Base-by-base conservation (phyloP, 2,888 invertebrate species). In the Craniophora ligustri region DNA sequence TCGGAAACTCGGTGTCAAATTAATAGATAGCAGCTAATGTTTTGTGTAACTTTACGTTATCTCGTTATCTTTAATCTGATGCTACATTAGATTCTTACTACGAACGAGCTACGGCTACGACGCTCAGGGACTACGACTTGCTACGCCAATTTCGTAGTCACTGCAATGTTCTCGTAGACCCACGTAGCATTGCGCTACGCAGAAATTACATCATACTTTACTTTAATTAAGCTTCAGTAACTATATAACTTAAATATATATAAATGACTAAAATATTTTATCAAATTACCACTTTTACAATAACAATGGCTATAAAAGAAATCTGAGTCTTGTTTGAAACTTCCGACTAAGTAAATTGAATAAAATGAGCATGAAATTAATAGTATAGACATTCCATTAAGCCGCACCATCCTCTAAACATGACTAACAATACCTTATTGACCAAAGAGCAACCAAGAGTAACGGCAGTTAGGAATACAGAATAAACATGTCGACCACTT, bases 401-500 rank as follows among this genome's bases (percentile, higher is more conserved):
- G 26, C 35, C 11, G 18, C 14, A 14, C 14, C 7, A 18, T 14
- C 11, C 44, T 44, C 3, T 6, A 42, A 38, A 44, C 14, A 2
- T 26, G n/a, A 36, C 23, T 10, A 49, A 39, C 45, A 45, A 30
- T 51, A 14, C 41, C 14, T 42, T 26, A 42, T 48, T 56, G 51
- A 32, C 16, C 46, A 34, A 62, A 63, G 39, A 69, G 28, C 47
- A 26, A 47, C 56, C 41, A 23, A 57, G 44, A 51, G 53, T 58
- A 46, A 58, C 63, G 48, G 44, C 45, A 51, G 56, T 65, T 61
- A 48, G 67, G 39, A 51, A 63, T 44, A 59, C 49, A 45, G 38
- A 63, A 42, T 67, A 70, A 70, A 69, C 41, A 70, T 23, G 48
- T 16, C 15, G 35, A 54, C 55, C 64, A 31, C 46, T 48, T 39